Base-by-base conservation (phyloP, 2,797 vertebrate species). In the Macropodus opercularis region DNA sequence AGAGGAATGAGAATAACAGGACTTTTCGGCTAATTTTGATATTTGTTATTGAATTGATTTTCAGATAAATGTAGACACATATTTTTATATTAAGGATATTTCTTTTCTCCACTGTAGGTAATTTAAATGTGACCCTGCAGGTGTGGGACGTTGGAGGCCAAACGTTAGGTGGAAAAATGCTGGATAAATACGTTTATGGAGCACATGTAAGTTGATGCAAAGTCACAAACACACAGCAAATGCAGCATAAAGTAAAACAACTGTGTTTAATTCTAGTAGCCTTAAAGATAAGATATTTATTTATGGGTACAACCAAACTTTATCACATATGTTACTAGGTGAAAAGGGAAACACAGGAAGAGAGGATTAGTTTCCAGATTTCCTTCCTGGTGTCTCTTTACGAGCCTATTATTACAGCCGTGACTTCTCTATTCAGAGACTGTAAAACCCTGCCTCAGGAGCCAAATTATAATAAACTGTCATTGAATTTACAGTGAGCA, bases 141-240 rank as follows among this genome's bases (percentile, higher is more conserved):
- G 94, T 99, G 61, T 99, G 96, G 97, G 97, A 99, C 88, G 98
- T 99, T 35, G 98, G 98, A 72, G 98, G 98, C 31, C 98, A 99
- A 92, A 97, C 97, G 0, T 92, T 99, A 80, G 98, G 98, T 88
- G 97, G 97, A 68, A 97, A 96, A 87, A 99, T 99, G 97, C 89
- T 99, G 91, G 97, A 99, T 92, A 99, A 99, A 94, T 99, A 99
- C 68, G 90, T 98, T 70, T 99, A 98, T 35, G 97, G 97, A 84
- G 95, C 97, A 85, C 96, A 98, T 92, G 92, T 93, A 89, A 85
- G 83, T 42, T 47, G 2, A 48, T 69, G 79, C 61, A 66, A 44
- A 56, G 26, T 6, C 52, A 35, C 41, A 24, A 40, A 29, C 13
- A 21, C 26, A 54, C 26, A 36, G 34, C 29, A 27, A 32, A n/a